Evolutionary conservation across 2,888 invertebrate species (phyloP).

Genomic region (Conops quadrifasciatus): DNA sequence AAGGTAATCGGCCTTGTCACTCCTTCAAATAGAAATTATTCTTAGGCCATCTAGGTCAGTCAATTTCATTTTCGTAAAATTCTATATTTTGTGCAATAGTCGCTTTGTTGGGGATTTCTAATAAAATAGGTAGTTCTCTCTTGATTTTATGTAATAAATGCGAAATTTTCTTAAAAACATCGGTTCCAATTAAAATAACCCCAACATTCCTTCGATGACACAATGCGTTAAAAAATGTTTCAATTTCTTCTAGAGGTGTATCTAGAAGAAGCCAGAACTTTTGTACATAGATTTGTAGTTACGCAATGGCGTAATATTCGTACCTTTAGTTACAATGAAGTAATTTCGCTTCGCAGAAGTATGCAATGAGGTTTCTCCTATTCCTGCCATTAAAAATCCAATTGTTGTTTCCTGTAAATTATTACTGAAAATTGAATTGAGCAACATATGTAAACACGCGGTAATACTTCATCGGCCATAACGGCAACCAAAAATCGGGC

Average conservation of each 20-base stretch:
- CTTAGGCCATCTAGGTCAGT: too few relatives aligned
- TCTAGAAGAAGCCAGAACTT: conserved; percentile 10
- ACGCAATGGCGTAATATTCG: neutral
- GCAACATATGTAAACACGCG: neutral
- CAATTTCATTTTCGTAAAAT: too few relatives aligned
- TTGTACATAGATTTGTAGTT: neutral
- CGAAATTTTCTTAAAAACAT: conserved; percentile 14
- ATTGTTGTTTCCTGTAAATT: conserved; percentile 28
- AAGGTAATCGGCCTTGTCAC: too few relatives aligned
- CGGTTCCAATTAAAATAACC: conserved; percentile 25
- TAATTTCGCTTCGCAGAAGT: conserved; percentile 2
- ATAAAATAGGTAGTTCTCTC: conserved; percentile 15
- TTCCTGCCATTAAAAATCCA: conserved; percentile 32
- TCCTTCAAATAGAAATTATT: too few relatives aligned
- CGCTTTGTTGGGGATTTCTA: conserved; percentile 21
- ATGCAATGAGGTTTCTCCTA: neutral
- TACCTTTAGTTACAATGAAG: conserved; percentile 24
- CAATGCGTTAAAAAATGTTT: conserved; percentile 4
- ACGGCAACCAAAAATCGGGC: conserved; percentile 19
- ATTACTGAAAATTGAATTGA: neutral
- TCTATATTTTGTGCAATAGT: conserved; percentile 7
- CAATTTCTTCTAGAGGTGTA: neutral
- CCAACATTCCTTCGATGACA: conserved; percentile 18
- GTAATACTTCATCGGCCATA: conserved; percentile 26
- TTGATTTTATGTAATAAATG: neutral